Conservation (phyloP, 2,888 invertebrate genomes). For the Parthenolecanium corni region DNA sequence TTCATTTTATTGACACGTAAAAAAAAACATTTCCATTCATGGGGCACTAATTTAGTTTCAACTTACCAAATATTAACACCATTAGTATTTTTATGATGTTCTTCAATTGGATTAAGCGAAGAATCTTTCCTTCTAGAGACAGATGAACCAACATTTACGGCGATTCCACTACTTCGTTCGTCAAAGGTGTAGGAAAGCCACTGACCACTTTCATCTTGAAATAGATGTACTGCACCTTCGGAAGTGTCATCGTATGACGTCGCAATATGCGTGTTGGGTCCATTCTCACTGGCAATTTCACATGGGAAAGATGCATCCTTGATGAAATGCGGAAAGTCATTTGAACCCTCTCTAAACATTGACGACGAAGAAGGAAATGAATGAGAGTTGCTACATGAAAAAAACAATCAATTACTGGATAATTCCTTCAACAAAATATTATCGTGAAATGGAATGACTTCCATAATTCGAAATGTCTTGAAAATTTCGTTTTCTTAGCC, state of each 20-base stretch:
- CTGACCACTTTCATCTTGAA: slow-evolving; percentile 68
- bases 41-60: no score
- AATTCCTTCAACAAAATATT: no score
- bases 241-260: slow-evolving; percentile 64
- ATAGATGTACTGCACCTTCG: slow-evolving; percentile 64
- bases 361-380: slow-evolving; percentile 14
- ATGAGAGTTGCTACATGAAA: slow-evolving; percentile 2
- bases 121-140: background rate
- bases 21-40: no score
- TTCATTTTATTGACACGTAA: no score
- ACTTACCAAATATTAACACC: no score
- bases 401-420: background rate
- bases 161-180: slow-evolving; percentile 10
- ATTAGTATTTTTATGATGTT: slow-evolving; percentile 7
- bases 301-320: no score
- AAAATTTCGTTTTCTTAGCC: no score
- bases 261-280: slow-evolving; percentile 42
- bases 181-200: slow-evolving; percentile 74
- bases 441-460: no score
- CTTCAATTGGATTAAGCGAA: slow-evolving; percentile 14
- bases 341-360: slow-evolving; percentile 4
- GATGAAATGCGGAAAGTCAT: no score
- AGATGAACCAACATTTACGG: slow-evolving; percentile 1
- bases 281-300: background rate
- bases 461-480: no score